Percentiles rank a stretch among this genome's conserved stretches.
phyloP scores from a whole-genome alignment of 1,140 invertebrate species.

The Eriocheir sinensis region DNA sequence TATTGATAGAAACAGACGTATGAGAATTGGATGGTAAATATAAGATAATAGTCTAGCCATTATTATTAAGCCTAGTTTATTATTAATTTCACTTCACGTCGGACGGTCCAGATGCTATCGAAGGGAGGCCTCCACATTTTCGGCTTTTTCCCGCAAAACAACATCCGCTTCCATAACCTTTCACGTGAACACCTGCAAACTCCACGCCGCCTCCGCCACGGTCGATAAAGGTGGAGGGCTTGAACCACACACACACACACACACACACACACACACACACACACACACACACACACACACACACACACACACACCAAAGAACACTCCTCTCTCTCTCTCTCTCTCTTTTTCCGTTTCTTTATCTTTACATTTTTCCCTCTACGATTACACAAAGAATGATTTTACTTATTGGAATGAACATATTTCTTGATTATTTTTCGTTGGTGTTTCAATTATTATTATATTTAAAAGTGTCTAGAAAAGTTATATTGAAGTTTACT shows the following conservation, averaged over 20 bases:
- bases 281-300: neutral
- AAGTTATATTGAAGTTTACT: neutral
- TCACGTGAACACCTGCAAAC: conserved; percentile 36
- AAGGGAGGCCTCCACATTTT: neutral
- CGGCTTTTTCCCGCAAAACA: conserved; percentile 12
- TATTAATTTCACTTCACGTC: conserved; percentile 29
- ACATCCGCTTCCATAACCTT: conserved; percentile 24
- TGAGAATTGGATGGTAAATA: too few relatives aligned
- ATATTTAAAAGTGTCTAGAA: too few relatives aligned
- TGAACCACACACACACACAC: neutral
- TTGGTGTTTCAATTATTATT: too few relatives aligned
- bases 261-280: conserved; percentile 19
- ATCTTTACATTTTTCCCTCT: too few relatives aligned
- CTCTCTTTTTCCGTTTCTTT: too few relatives aligned
- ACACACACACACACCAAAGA: neutral
- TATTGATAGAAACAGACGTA: too few relatives aligned
- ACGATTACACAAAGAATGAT: neutral
- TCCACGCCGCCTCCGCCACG: neutral
- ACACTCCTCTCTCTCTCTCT: neutral
- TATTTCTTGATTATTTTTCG: too few relatives aligned
- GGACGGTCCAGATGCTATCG: conserved; percentile 18
- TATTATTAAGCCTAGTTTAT: conserved; percentile 34
- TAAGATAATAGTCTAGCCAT: neutral
- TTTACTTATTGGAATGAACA: too few relatives aligned
- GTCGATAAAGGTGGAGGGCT: conserved; percentile 48